Percentiles rank a stretch among this genome's conserved stretches.
Evolutionary conservation across 1,140 invertebrate species (phyloP).

Genomic region (Cotesia glomerata): DNA sequence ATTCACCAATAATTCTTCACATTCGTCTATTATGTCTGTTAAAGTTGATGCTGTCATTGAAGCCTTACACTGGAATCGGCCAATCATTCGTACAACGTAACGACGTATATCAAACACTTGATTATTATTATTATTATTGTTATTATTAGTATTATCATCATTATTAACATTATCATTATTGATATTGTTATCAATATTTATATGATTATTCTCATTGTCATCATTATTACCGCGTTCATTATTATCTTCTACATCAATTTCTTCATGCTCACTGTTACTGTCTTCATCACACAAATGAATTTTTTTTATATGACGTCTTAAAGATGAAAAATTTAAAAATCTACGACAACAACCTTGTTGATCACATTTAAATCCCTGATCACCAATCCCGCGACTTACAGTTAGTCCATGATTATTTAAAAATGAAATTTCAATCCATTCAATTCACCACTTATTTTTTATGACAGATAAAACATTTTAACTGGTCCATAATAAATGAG

Average conservation of each 20-base stretch:
- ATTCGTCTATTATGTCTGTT: constrained; percentile 2
- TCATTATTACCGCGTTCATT: not conserved
- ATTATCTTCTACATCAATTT: not conserved
- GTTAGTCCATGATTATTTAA: too few species aligned
- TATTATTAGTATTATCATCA: not conserved
- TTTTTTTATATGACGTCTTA: not conserved
- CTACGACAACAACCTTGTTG: too few species aligned
- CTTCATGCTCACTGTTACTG: not conserved
- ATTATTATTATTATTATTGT: not conserved
- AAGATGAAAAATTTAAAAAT: not conserved
- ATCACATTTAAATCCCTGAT: too few species aligned
- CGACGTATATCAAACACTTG: not conserved
- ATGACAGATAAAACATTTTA: too few species aligned
- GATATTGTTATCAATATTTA: too few species aligned
- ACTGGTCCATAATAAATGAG: not conserved
- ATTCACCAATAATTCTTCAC: constrained; percentile 1
- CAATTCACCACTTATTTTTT: too few species aligned
- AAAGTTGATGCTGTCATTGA: constrained; percentile 9
- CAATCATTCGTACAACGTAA: constrained; percentile 8
- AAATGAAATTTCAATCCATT: too few species aligned
- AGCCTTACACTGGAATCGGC: constrained; percentile 5
- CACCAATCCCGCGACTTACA: too few species aligned
- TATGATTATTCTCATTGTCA: not conserved
- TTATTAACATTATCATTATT: not conserved
- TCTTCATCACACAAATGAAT: not conserved